Evolutionary conservation across 2,888 invertebrate species (phyloP).

Genomic region (Archips xylosteana): DNA sequence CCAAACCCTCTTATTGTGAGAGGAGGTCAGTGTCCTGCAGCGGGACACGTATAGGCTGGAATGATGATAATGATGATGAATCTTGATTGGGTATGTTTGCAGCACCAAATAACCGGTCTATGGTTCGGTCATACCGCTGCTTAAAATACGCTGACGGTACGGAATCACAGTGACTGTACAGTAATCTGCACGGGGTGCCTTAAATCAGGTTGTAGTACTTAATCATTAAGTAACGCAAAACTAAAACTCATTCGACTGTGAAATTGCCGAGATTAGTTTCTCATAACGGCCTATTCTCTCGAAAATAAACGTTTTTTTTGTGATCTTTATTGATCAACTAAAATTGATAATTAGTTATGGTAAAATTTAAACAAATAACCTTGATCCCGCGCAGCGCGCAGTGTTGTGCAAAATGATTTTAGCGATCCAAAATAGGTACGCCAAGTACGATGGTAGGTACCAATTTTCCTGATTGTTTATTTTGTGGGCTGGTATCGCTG

Average conservation of each 20-base stretch:
- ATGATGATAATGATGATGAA: no score
- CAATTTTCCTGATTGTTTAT: no score
- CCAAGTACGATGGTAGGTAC: background rate
- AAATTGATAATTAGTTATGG: constrained; percentile 1
- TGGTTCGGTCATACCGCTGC: no score
- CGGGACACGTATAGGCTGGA: no score
- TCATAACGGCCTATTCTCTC: constrained; percentile 2
- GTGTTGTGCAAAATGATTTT: background rate
- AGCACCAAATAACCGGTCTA: no score
- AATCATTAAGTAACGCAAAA: background rate
- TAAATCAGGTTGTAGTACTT: background rate
- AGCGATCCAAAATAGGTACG: background rate
- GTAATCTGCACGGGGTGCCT: background rate
- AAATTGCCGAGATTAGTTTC: constrained; percentile 11
- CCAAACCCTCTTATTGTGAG: no score
- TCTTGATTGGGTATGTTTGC: no score
- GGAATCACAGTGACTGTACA: no score
- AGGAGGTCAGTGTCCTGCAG: no score
- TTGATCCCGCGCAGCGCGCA: background rate
- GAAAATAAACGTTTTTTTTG: background rate
- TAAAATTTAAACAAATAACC: background rate
- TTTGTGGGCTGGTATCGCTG: no score
- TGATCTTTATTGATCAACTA: background rate
- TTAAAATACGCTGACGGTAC: no score
- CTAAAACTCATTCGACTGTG: background rate